Evolutionary conservation across 1,140 invertebrate species (phyloP).

Genomic region (Tetramorium alpestre): DNA sequence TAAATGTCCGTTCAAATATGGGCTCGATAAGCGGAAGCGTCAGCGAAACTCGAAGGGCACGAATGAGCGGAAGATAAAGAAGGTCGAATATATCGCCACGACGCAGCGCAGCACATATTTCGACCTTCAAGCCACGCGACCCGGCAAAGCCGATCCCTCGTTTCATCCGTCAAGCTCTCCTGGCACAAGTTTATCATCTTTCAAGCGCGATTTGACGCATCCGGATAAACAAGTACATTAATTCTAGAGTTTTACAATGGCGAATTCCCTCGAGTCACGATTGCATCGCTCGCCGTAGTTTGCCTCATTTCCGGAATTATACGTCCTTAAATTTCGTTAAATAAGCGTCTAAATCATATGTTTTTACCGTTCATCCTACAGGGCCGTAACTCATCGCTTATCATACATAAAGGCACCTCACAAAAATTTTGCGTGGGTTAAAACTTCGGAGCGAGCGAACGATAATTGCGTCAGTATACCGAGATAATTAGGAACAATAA

Average conservation of each 20-base stretch:
- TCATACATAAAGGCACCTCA: slow-evolving; percentile 3
- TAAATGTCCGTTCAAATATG: slow-evolving; percentile 41
- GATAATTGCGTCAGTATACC: slow-evolving; percentile 64
- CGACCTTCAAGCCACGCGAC: background rate
- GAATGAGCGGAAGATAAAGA: slow-evolving; percentile 25
- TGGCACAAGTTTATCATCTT: background rate
- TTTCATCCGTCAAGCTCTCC: slow-evolving; percentile 13
- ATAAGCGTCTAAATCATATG: background rate
- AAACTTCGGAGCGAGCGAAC: slow-evolving; percentile 53
- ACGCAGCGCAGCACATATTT: background rate
- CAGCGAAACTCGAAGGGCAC: slow-evolving; percentile 11
- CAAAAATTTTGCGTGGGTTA: background rate
- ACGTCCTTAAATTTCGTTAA: background rate
- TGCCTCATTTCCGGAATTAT: background rate
- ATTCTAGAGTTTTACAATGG: slow-evolving; percentile 1
- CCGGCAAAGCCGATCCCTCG: slow-evolving; percentile 1
- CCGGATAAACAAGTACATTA: background rate
- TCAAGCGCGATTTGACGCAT: background rate
- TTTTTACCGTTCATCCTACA: background rate
- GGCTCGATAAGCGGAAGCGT: slow-evolving; percentile 43
- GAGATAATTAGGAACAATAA: slow-evolving; percentile 74
- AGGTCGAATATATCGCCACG: slow-evolving; percentile 15
- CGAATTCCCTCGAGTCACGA: background rate
- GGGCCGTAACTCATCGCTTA: background rate
- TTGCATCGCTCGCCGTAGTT: background rate